Evolutionary conservation across 1,140 invertebrate genomes (phyloP), one percentile per base, ranked within the genome.

Genomic region (Ips nitidus): DNA sequence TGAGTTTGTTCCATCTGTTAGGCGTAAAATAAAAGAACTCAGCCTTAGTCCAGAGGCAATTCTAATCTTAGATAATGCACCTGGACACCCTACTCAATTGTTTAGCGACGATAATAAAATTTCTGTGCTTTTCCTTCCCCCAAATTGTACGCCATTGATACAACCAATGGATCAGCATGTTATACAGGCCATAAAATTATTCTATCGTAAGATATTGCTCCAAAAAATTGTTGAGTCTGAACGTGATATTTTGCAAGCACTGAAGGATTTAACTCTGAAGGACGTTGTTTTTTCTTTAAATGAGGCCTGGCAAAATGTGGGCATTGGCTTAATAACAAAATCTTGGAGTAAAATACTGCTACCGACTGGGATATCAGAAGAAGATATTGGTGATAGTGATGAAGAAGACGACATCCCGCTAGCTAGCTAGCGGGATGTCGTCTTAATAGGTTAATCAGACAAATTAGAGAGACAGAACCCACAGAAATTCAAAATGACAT

Each of bases 161-260:
- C 78, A 80, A 75, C 76, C 77, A 47, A 75, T 80, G 73, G 74
- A 78, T 73, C 76, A 80, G 71, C 76, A 76, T 57, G 73, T 76
- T 61, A 75, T 79, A 41, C 53, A 73, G 68, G 79, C 74, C 60
- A 76, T 79, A 6, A 60, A 60, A 39, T 45, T 79, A 80, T 22
- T 22, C 22, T 22, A 0, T 22, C 22, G 22, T 22, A 22, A 22
- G 22, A 43, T 45, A 37, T 60, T 43, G 42, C 58, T 60, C 45
- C 2, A 60, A 60, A 41, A 60, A 64, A 22, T 63, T 6, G 53
- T 52, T 57, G 38, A 52, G 55, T 39, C 57, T 41, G 47, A 52
- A 41, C 36, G 58, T 37, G 47, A 66, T 36, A 5, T 43, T 56
- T 41, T 4, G 42, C n/a, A 6, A 4, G 40, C 38, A 37, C 6